Evolutionary conservation across 2,888 invertebrate species (phyloP).

Genomic region (Panopea generosa): DNA sequence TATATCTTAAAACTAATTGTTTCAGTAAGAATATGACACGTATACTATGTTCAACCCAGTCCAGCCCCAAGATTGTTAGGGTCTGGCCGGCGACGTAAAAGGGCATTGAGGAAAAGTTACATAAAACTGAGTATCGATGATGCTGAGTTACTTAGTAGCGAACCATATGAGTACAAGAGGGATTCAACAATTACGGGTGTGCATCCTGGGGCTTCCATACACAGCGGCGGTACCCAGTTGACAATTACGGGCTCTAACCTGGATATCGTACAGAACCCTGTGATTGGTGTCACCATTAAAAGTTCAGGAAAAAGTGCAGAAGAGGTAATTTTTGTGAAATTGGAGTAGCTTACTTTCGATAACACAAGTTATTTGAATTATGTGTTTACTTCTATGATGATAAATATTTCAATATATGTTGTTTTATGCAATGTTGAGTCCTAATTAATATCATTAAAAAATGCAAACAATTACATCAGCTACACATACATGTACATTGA

Average conservation of each 20-base stretch:
- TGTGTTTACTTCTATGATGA: too few relatives aligned
- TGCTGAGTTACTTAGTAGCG: conserved; percentile 32
- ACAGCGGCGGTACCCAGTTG: conserved; percentile 82
- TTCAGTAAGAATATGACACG: conserved; percentile 50
- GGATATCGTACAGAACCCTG: conserved; percentile 78
- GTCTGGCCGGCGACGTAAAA: conserved; percentile 9
- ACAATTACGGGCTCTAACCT: conserved; percentile 81
- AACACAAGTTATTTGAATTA: too few relatives aligned
- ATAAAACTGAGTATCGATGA: conserved; percentile 63
- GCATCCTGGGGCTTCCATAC: conserved; percentile 55
- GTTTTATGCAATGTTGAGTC: too few relatives aligned
- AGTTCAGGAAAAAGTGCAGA: conserved; percentile 15
- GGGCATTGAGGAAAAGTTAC: conserved; percentile 27
- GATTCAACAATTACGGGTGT: conserved; percentile 74
- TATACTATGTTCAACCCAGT: conserved; percentile 51
- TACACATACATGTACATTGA: too few relatives aligned
- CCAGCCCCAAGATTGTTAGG: conserved; percentile 32
- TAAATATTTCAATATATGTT: too few relatives aligned
- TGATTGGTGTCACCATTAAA: conserved; percentile 57
- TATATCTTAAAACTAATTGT: too few relatives aligned
- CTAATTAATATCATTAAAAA: too few relatives aligned
- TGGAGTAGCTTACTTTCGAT: too few relatives aligned
- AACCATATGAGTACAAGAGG: conserved; percentile 65
- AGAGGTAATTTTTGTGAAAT: conserved; percentile 26
- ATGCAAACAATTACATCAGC: too few relatives aligned